Percentiles rank a stretch among this genome's conserved stretches.
These are phyloP conservation scores for Andinoacara biseriatus DNA, from an alignment of 2,113 vertebrate species.

Conservation along the genomic window DNA sequence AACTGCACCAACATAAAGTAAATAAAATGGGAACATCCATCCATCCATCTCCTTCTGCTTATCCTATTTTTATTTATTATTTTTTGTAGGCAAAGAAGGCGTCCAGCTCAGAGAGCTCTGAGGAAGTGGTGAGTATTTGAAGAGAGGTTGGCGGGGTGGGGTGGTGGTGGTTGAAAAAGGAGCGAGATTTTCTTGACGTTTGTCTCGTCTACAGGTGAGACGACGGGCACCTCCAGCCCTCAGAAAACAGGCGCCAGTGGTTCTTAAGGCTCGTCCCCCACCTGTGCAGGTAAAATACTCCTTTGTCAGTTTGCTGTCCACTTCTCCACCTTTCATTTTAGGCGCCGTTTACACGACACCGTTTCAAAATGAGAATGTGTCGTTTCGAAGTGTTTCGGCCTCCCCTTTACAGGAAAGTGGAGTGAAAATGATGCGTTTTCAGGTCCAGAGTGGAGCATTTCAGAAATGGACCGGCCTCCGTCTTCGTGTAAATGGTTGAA, in stretches of 20 bases:
- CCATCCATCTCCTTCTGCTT: too few species aligned
- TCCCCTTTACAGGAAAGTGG: too few species aligned
- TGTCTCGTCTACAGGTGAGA: constrained; percentile 52
- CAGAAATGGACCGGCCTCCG: too few species aligned
- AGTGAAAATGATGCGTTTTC: too few species aligned
- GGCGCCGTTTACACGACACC: too few species aligned
- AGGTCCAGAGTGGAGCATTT: too few species aligned
- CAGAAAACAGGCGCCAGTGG: constrained; percentile 11
- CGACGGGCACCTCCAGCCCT: constrained; percentile 32
- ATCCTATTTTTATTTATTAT: too few species aligned
- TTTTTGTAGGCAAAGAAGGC: too few species aligned
- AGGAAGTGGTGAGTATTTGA: constrained; percentile 70
- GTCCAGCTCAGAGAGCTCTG: constrained; percentile 80
- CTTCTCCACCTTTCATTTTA: not conserved
- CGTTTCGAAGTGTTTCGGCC: too few species aligned
- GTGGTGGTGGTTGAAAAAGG: not conserved
- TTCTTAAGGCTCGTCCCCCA: constrained; percentile 20
- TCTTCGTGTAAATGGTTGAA: too few species aligned
- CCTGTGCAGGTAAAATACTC: constrained; percentile 59
- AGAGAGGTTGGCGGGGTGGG: not conserved
- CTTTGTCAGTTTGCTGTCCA: not conserved
- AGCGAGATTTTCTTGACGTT: not conserved
- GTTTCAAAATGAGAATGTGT: too few species aligned
- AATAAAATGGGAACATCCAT: not conserved
- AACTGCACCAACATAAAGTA: not conserved